Evolutionary conservation across 2,797 vertebrate genomes (phyloP).

Genomic region (Falco biarmicus): DNA sequence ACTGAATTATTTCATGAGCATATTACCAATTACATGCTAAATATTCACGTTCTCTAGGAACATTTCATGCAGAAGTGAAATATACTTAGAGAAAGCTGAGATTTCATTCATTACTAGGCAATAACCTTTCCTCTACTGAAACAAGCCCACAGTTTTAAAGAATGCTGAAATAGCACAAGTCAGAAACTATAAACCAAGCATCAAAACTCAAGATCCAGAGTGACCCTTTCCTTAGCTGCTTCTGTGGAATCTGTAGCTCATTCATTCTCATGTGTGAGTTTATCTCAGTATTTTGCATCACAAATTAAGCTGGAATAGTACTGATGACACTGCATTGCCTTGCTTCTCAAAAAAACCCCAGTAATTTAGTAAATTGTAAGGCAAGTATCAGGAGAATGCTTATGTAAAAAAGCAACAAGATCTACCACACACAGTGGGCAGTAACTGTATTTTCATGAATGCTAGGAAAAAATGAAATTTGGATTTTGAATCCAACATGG

Average conservation of each 20-base stretch:
- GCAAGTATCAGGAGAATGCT: background rate
- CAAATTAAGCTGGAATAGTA: background rate
- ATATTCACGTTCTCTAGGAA: background rate
- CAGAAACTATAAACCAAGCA: background rate
- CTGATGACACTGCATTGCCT: background rate
- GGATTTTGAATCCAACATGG: background rate
- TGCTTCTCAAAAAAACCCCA: background rate
- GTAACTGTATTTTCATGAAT: background rate
- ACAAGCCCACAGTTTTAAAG: background rate
- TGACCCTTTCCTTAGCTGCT: background rate
- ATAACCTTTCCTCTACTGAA: background rate
- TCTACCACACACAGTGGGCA: background rate
- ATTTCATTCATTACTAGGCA: background rate
- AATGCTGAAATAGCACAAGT: background rate
- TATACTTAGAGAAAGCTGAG: background rate
- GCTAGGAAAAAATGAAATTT: background rate
- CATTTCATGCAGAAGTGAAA: background rate
- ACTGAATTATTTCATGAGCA: constrained; percentile 41
- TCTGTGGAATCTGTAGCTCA: background rate
- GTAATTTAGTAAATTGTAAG: background rate
- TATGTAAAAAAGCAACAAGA: background rate
- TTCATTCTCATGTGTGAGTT: background rate
- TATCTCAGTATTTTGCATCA: background rate
- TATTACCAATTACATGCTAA: constrained; percentile 43
- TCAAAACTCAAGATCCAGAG: background rate